A percentile compares a stretch with the other conserved stretches of the same genome.
Conservation (phyloP, 1,140 invertebrate genomes). For the Papilio xuthus region DNA sequence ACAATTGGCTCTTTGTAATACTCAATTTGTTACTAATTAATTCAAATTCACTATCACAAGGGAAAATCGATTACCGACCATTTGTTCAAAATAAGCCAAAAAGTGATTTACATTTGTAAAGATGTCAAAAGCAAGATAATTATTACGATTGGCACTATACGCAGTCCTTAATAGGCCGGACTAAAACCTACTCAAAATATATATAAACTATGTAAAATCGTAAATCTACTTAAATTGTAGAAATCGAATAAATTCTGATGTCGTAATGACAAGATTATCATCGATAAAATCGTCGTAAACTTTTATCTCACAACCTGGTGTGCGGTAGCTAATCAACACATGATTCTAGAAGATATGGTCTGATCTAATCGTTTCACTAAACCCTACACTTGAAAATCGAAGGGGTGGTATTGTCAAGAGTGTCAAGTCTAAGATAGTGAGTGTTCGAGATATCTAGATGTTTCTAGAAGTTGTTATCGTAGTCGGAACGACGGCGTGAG, state of each 20-base stretch:
- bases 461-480: slow-evolving; percentile 83
- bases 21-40: slow-evolving; percentile 31
- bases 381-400: slow-evolving; percentile 57
- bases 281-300: slow-evolving; percentile 36
- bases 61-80: slow-evolving; percentile 32
- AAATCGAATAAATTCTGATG: slow-evolving; percentile 49
- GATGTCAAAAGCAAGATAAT: slow-evolving; percentile 60
- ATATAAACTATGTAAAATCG: slow-evolving; percentile 47
- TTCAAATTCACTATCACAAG: slow-evolving; percentile 34
- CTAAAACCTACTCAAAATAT: slow-evolving; percentile 65
- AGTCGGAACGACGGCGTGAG: slow-evolving; percentile 83
- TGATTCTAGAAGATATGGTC: slow-evolving; percentile 41
- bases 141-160: slow-evolving; percentile 63
- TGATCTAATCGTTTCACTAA: slow-evolving; percentile 43
- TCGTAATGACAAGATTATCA: slow-evolving; percentile 33
- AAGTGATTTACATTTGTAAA: slow-evolving; percentile 44
- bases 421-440: slow-evolving; percentile 57
- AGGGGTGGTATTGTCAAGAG: slow-evolving; percentile 77
- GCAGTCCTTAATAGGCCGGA: slow-evolving; percentile 66
- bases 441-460: slow-evolving; percentile 50
- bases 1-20: slow-evolving; percentile 32
- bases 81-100: slow-evolving; percentile 22
- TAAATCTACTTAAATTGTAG: slow-evolving; percentile 39
- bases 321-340: slow-evolving; percentile 48
- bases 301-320: slow-evolving; percentile 70